Percentiles rank a stretch among this genome's conserved stretches.
Evolutionary conservation across 2,888 invertebrate genomes (phyloP).

Genomic region (Tenthredo scrophulariae): DNA sequence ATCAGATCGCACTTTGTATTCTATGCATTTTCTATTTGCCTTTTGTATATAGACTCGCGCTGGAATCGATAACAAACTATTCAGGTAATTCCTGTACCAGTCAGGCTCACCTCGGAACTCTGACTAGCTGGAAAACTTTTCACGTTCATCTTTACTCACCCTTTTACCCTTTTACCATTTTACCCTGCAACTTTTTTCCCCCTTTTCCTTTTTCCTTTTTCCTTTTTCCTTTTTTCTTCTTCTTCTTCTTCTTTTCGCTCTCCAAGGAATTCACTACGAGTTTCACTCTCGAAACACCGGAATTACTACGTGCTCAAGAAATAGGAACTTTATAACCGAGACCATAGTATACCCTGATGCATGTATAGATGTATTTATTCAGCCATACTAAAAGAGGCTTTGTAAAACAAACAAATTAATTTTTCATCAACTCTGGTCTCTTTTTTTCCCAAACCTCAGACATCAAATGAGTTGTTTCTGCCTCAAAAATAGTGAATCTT

Average conservation of each 20-base stretch:
- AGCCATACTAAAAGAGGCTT: background rate
- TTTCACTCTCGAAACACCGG: constrained; percentile 4
- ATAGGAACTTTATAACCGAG: background rate
- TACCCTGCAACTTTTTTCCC: background rate
- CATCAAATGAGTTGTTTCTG: background rate
- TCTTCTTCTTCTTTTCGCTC: background rate
- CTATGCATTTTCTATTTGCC: constrained; percentile 13
- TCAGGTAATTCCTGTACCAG: constrained; percentile 13
- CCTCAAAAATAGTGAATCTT: background rate
- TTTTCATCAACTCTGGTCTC: background rate
- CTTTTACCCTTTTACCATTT: constrained; percentile 1
- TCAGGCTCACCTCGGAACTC: background rate
- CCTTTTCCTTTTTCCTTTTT: background rate
- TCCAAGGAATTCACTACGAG: constrained; percentile 5
- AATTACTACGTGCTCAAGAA: background rate
- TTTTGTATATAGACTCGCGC: background rate
- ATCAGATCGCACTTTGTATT: background rate
- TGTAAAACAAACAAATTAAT: background rate
- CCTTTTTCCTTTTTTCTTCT: background rate
- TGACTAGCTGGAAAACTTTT: background rate
- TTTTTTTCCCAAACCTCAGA: background rate
- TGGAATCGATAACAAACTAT: constrained; percentile 32
- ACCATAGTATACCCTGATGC: background rate
- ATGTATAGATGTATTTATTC: background rate
- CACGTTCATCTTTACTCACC: constrained; percentile 20